These are phyloP conservation scores for Cherax destructor DNA, from an alignment of 1,140 invertebrate genomes.

Conservation along the genomic window DNA sequence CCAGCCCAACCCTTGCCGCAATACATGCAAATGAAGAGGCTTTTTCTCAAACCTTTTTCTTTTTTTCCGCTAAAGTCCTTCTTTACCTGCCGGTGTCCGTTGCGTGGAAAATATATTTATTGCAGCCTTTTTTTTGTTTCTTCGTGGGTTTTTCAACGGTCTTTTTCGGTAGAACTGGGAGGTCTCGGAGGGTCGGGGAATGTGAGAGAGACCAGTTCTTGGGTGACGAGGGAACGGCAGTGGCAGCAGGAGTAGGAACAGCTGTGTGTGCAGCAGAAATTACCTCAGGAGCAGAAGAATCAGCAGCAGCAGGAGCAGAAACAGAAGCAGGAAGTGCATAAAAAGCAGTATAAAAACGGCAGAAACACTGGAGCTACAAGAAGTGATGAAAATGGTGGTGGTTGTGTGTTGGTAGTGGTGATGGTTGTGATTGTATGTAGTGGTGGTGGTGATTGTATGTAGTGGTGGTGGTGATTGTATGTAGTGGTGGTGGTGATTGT, in stretches of 20 bases:
- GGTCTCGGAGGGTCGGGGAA: not conserved
- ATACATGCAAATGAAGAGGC: slow-evolving; percentile 57
- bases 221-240: not conserved
- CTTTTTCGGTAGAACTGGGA: not conserved
- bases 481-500: too few relatives aligned
- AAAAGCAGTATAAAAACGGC: too few relatives aligned
- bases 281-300: too few relatives aligned
- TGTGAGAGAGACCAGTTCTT: not conserved
- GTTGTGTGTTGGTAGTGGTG: too few relatives aligned
- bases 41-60: not conserved
- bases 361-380: too few relatives aligned
- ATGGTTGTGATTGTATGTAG: too few relatives aligned
- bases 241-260: not conserved
- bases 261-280: too few relatives aligned
- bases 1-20: slow-evolving; percentile 15
- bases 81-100: slow-evolving; percentile 50
- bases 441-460: too few relatives aligned
- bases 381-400: too few relatives aligned
- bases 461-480: too few relatives aligned
- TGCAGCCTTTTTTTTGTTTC: slow-evolving; percentile 34
- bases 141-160: not conserved
- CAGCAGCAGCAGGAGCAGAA: too few relatives aligned
- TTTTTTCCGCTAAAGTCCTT: not conserved
- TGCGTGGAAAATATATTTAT: slow-evolving; percentile 58
- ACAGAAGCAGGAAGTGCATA: too few relatives aligned